Percentiles rank a stretch among this genome's conserved stretches.
Conservation (phyloP, 2,888 invertebrate genomes). For the Microplitis deprimator region DNA sequence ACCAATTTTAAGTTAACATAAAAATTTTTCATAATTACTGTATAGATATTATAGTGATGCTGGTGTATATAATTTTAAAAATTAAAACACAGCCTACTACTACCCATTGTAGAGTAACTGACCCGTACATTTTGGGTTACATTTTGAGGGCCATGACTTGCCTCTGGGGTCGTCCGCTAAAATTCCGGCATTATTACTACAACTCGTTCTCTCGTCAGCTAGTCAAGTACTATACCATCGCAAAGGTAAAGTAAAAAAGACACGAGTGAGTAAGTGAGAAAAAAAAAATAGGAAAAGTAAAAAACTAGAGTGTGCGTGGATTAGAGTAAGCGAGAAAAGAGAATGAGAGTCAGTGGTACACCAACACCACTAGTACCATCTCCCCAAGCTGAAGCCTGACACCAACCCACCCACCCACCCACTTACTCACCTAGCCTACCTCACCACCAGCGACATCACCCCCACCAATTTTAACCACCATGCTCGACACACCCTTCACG, state of each 20-base stretch:
- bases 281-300: neutral
- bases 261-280: neutral
- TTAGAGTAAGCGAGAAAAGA: conserved; percentile 35
- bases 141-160: conserved; percentile 27
- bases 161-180: conserved; percentile 22
- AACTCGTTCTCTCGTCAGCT: conserved; percentile 32
- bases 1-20: too few relatives aligned
- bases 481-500: conserved; percentile 42
- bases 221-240: conserved; percentile 31
- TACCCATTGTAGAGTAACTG: conserved; percentile 14
- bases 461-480: conserved; percentile 36
- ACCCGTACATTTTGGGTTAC: conserved; percentile 27
- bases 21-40: too few relatives aligned
- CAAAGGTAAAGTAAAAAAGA: conserved; percentile 15
- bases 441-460: neutral
- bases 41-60: too few relatives aligned
- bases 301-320: neutral
- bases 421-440: neutral
- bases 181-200: conserved; percentile 41
- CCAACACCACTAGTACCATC: conserved; percentile 29
- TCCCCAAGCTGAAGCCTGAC: conserved; percentile 13
- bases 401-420: conserved; percentile 15
- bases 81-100: neutral
- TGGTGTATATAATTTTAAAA: too few relatives aligned
- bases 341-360: conserved; percentile 29